phyloP scores from a whole-genome alignment of 1,140 invertebrate species.

The Plutomurus gul region DNA sequence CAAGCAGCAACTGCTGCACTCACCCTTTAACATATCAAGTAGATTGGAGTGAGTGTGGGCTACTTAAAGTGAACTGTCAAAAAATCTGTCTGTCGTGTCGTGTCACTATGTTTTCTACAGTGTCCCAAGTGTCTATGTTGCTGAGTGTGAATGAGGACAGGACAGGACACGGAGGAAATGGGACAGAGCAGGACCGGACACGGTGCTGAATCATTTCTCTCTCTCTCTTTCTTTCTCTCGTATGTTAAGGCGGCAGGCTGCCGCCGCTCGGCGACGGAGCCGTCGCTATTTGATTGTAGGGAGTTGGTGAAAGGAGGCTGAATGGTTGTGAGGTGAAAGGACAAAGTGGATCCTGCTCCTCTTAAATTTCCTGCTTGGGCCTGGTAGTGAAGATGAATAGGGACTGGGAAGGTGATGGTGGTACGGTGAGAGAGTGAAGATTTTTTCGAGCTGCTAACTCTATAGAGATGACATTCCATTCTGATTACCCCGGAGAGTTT shows the following conservation, averaged over 20 bases:
- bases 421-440: background rate
- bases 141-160: background rate
- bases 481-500: constrained; percentile 37
- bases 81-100: too few species aligned
- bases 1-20: too few species aligned
- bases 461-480: constrained; percentile 33
- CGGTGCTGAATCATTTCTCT: background rate
- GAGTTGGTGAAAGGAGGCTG: too few species aligned
- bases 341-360: background rate
- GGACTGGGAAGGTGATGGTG: background rate
- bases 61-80: too few species aligned
- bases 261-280: too few species aligned
- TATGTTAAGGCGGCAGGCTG: too few species aligned
- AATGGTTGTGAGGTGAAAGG: background rate
- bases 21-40: too few species aligned
- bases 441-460: background rate
- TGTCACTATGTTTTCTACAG: too few species aligned
- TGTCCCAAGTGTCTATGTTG: background rate
- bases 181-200: too few species aligned
- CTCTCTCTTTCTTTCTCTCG: background rate
- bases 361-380: background rate
- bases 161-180: background rate
- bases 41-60: too few species aligned
- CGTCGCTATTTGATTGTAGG: background rate
- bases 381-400: background rate